Evolutionary conservation across 2,888 invertebrate genomes (phyloP).

Genomic region (Corbicula japonica): DNA sequence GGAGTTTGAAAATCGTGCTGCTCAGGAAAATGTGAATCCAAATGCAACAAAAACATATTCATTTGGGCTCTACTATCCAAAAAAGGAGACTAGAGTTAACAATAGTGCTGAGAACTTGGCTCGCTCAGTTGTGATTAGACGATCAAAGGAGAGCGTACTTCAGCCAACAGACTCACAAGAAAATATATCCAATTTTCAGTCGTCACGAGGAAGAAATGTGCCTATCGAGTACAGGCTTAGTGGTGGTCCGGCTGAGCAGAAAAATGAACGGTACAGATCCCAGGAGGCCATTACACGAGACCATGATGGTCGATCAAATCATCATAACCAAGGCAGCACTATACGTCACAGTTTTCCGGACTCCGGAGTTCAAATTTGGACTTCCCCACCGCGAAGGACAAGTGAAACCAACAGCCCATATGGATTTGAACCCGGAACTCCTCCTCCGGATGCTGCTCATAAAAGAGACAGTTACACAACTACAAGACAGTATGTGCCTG

Average conservation of each 20-base stretch:
- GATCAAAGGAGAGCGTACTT: conserved; percentile 69
- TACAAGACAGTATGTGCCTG: conserved; percentile 76
- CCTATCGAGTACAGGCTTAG: conserved; percentile 65
- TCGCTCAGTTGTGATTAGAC: conserved; percentile 55
- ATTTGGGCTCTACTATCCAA: conserved; percentile 80
- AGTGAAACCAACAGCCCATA: conserved; percentile 63
- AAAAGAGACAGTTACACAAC: conserved; percentile 52
- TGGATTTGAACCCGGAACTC: conserved; percentile 52
- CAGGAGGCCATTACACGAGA: conserved; percentile 53
- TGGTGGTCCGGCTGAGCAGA: conserved; percentile 51
- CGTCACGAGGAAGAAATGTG: conserved; percentile 54
- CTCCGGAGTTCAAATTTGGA: conserved; percentile 65
- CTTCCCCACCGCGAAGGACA: conserved; percentile 45
- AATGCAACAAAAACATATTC: conserved; percentile 75
- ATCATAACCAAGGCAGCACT: conserved; percentile 45
- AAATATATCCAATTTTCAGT: conserved; percentile 67
- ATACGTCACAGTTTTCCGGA: conserved; percentile 74
- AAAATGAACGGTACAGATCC: conserved; percentile 56
- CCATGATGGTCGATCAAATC: conserved; percentile 39
- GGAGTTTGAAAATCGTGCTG: conserved; percentile 69
- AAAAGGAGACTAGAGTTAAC: conserved; percentile 62
- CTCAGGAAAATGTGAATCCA: conserved; percentile 71
- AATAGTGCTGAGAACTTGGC: conserved; percentile 70
- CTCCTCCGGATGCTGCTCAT: conserved; percentile 46
- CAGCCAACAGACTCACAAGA: conserved; percentile 75